Evolutionary conservation across 2,888 invertebrate species (phyloP).

Genomic region (Plebejus argus): DNA sequence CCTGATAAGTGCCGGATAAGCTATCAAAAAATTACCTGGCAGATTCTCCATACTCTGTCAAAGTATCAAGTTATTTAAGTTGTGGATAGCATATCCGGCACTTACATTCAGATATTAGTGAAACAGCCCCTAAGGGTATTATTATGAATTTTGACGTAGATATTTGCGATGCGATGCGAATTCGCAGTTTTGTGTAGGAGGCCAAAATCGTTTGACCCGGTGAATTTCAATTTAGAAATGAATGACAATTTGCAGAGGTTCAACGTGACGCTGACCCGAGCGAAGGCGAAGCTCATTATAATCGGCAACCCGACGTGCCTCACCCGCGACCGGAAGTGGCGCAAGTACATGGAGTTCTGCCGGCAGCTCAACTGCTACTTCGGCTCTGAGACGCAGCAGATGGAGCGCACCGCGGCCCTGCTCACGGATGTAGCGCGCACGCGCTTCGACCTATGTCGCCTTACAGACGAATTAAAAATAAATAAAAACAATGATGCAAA

Average conservation of each 20-base stretch:
- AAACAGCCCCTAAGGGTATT: neutral
- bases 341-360: constrained; percentile 63
- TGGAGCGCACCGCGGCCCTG: constrained; percentile 49
- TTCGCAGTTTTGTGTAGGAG: too few species aligned
- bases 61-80: too few species aligned
- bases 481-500: neutral
- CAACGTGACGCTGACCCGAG: constrained; percentile 87
- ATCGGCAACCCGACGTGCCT: constrained; percentile 74
- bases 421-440: constrained; percentile 51
- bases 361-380: constrained; percentile 54
- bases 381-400: constrained; percentile 57
- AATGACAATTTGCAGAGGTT: constrained; percentile 76
- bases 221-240: neutral
- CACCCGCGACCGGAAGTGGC: constrained; percentile 60
- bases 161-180: too few species aligned
- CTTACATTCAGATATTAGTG: neutral
- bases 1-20: too few species aligned
- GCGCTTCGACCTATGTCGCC: constrained; percentile 51
- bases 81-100: too few species aligned
- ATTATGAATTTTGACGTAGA: too few species aligned
- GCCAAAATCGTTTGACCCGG: neutral
- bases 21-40: too few species aligned
- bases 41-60: too few species aligned
- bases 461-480: constrained; percentile 47
- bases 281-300: constrained; percentile 83